Evolutionary conservation across 2,797 vertebrate species (phyloP).

Genomic region (Pipistrellus pygmaeus): DNA sequence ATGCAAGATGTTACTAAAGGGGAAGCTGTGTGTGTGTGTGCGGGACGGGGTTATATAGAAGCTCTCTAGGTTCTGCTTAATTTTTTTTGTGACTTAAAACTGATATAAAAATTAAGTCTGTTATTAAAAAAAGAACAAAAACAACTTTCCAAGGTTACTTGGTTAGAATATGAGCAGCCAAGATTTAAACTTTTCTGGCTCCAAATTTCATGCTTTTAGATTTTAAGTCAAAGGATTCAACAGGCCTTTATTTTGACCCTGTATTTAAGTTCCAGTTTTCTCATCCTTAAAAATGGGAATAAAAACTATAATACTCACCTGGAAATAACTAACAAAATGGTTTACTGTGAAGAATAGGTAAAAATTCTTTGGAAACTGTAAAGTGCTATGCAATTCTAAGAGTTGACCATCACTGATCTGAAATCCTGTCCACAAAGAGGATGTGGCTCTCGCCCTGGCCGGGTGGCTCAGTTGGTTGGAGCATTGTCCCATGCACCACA

Average conservation of each 20-base stretch:
- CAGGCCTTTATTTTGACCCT: background rate
- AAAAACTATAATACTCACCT: background rate
- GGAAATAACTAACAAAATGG: background rate
- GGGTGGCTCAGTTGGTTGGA: background rate
- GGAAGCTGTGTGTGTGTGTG: background rate
- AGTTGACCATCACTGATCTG: background rate
- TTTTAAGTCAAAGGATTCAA: background rate
- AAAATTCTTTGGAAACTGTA: background rate
- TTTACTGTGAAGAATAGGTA: background rate
- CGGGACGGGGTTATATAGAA: too few species aligned
- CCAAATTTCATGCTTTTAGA: background rate
- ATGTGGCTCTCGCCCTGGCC: background rate
- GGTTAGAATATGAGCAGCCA: background rate
- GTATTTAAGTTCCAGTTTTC: background rate
- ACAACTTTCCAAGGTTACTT: background rate
- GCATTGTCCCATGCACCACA: background rate
- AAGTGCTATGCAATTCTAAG: background rate
- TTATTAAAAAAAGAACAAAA: background rate
- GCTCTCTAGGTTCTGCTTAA: background rate
- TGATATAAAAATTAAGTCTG: background rate
- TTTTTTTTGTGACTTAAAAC: slow-evolving; percentile 8
- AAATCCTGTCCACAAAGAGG: background rate
- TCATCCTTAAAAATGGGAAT: background rate
- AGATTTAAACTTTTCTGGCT: background rate
- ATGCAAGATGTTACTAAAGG: background rate